Base-by-base conservation (phyloP, 2,797 vertebrate species). In the Leucoraja ocellata region DNA sequence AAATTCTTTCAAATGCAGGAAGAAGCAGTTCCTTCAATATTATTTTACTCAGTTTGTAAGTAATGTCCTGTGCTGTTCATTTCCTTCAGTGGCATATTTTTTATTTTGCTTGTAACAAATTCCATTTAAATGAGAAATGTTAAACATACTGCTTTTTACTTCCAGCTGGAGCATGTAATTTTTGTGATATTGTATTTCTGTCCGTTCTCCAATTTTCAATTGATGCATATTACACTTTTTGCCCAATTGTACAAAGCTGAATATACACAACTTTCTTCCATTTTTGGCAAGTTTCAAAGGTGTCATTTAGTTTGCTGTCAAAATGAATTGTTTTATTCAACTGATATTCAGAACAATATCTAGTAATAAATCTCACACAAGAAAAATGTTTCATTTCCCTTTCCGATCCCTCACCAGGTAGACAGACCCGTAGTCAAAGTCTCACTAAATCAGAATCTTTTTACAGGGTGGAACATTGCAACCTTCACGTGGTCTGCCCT, bases 61-160 rank as follows among this genome's bases (percentile, higher is more conserved):
- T 1, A 0, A 93, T 95, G 94, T 94, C 94, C 95, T 91, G 28
- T 96, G 96, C 94, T 95, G 95, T 95, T 96, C 96, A 96, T 97
- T 94, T 95, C 95, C 94, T 94, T 94, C 95, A 95, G 95, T 94
- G 95, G 94, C 95, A 94, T 95, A 95, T 96, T 95, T 94, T 91
- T 25, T 23, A 6, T 94, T 95, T 95, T 97, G 97, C 97, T 97
- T 97, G 96, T 94, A 94, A 95, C 95, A 95, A 94, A 91, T 23
- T 58, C 23, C 46, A 54, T 71, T 91, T 46, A 46, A 32, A 39
- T 74, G 71, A 54, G 25, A 95, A 95, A 95, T 95, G 94, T 95
- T 94, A 95, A 95, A 95, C 95, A 94, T 93, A 93, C 94, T 94
- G 95, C 95, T 94, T 73, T 90, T 73, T 39, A 71, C 73, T 91